These are phyloP conservation scores for Camponotus fellah DNA, from an alignment of 2,888 invertebrate genomes.

Conservation along the genomic window DNA sequence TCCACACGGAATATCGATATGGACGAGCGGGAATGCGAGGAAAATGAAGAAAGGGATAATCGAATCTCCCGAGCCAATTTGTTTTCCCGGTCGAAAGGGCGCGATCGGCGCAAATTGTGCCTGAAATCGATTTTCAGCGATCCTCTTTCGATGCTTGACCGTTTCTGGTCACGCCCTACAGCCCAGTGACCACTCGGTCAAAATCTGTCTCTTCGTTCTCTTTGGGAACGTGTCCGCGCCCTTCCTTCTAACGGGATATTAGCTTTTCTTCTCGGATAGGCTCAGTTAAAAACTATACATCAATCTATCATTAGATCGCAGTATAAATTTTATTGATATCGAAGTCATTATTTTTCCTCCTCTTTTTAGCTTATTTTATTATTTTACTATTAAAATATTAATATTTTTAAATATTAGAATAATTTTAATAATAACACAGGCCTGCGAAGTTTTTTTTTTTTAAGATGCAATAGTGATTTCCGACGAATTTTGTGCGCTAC, in stretches of 20 bases:
- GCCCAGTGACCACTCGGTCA: constrained; percentile 49
- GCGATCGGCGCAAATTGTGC: constrained; percentile 74
- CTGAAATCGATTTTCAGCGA: constrained; percentile 77
- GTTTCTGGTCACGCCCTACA: constrained; percentile 69
- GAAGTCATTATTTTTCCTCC: too few relatives aligned
- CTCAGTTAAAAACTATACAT: not conserved
- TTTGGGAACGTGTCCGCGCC: constrained; percentile 7
- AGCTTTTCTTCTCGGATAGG: not conserved
- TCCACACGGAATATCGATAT: not conserved
- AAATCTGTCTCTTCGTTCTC: constrained; percentile 54
- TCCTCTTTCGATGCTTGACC: constrained; percentile 69
- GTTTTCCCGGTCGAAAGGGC: constrained; percentile 18
- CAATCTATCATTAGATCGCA: not conserved
- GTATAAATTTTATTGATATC: not conserved
- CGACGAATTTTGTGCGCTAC: too few relatives aligned
- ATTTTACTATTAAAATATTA: constrained; percentile 2
- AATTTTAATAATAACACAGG: too few relatives aligned
- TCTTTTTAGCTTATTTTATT: not conserved
- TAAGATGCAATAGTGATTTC: too few relatives aligned
- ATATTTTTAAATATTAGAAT: too few relatives aligned
- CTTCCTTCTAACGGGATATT: constrained; percentile 33
- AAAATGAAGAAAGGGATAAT: constrained; percentile 37
- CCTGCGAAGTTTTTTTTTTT: too few relatives aligned
- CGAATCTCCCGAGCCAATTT: constrained; percentile 45
- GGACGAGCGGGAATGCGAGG: not conserved